Percentiles rank a stretch among this genome's conserved stretches.
Evolutionary conservation across 2,113 vertebrate species (phyloP).

Genomic region (Illadopsis cleaveri): DNA sequence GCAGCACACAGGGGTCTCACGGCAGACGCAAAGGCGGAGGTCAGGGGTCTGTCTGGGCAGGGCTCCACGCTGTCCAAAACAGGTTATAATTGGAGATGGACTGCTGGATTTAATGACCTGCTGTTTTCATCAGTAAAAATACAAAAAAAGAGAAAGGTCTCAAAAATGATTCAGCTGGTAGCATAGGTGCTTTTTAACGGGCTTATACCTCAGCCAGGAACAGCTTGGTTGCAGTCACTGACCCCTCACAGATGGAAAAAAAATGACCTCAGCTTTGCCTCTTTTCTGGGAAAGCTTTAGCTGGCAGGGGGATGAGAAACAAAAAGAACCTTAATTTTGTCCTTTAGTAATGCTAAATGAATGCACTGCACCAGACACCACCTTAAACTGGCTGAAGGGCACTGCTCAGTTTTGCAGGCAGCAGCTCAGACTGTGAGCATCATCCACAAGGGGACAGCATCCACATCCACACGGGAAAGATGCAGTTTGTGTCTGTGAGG

Average conservation of each 20-base stretch:
- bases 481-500: neutral
- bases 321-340: neutral
- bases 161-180: neutral
- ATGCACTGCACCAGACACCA: neutral
- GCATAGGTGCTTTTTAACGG: neutral
- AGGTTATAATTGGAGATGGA: neutral
- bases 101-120: neutral
- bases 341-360: neutral
- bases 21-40: neutral
- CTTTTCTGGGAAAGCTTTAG: conserved; percentile 3
- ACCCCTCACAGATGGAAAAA: neutral
- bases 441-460: conserved; percentile 57
- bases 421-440: neutral
- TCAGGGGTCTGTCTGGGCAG: neutral
- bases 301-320: neutral
- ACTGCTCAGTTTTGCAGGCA: neutral
- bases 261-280: neutral
- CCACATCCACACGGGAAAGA: conserved; percentile 22
- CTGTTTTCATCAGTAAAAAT: conserved; percentile 8
- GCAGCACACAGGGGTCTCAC: neutral
- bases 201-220: conserved; percentile 7
- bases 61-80: neutral
- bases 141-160: neutral
- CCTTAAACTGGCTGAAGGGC: neutral
- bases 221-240: neutral